phyloP scores from a whole-genome alignment of 2,888 invertebrate species.

The Galerucella pusilla region DNA sequence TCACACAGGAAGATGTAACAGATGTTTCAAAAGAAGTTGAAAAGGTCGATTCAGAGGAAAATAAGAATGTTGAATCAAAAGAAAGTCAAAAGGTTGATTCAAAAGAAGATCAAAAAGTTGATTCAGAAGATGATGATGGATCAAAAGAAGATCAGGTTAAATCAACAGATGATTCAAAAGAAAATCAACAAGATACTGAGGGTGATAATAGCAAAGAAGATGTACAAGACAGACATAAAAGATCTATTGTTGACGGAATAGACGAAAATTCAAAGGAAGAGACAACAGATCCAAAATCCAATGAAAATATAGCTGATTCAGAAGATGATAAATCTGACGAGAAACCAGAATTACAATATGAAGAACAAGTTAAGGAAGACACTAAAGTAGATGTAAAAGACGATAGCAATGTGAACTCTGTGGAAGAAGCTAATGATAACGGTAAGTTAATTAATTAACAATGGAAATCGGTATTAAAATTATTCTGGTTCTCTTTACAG shows the following conservation, averaged over 20 bases:
- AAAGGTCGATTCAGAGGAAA: constrained; percentile 19
- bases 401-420: background rate
- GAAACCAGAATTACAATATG: constrained; percentile 40
- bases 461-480: background rate
- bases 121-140: background rate
- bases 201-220: constrained; percentile 44
- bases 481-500: background rate
- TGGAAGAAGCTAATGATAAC: constrained; percentile 6
- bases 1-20: constrained; percentile 34
- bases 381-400: constrained; percentile 17
- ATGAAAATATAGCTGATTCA: constrained; percentile 6
- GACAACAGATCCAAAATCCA: background rate
- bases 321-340: constrained; percentile 44
- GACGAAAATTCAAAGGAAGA: background rate
- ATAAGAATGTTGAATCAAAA: background rate
- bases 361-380: constrained; percentile 28
- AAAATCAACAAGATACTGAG: constrained; percentile 29
- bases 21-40: constrained; percentile 12
- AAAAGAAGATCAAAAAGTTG: constrained; percentile 17
- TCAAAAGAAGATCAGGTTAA: constrained; percentile 24
- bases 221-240: constrained; percentile 36
- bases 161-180: constrained; percentile 9
- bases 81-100: constrained; percentile 9
- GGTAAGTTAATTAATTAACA: background rate
- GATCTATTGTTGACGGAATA: background rate